Evolutionary conservation across 2,888 invertebrate species (phyloP), one percentile per base, ranked within the genome.

Genomic region (Drosophila demipolita): DNA sequence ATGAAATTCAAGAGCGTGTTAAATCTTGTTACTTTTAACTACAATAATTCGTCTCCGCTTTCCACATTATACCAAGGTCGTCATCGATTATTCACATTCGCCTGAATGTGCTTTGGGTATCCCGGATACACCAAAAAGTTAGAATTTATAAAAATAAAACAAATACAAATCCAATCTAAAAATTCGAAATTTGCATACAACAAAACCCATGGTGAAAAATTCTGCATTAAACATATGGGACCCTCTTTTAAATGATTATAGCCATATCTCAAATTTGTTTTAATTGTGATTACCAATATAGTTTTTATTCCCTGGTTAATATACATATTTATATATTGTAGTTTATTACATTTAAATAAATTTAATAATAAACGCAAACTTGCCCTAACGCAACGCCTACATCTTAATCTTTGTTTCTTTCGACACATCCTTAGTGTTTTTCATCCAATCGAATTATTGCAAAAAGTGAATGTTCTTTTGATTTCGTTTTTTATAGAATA

Each of bases 291-390:
- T 66, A 66, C 66, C 54, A 35, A 53, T 53, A 54, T 54, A 59
- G 40, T 69, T 76, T 76, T 69, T 76, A 76, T 77, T 77, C 76
- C 76, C 76, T 76, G 76, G 74, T 84, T 78, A 85, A 74, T 83
- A 81, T 83, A 83, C 85, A 83, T 75, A 68, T 82, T 75, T 78
- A 85, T 83, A 83, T 83, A 75, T 78, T 75, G 66, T 78, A 78
- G 75, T 82, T 72, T 76, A 71, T 81, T 82, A 82, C 69, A 70
- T 81, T 72, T 70, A 76, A 74, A 70, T 77, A 67, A 66, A 75
- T 75, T 76, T 82, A 69, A 70, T 68, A 70, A 63, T 79, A 70
- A 78, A 76, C 76, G 76, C 66, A 80, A 73, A 72, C 64, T 75
- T 80, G 58, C 65, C 69, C 62, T 83, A 82, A 68, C 62, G 63